Conservation (phyloP, 2,113 vertebrate genomes). For the Sebastes schlegelii region DNA sequence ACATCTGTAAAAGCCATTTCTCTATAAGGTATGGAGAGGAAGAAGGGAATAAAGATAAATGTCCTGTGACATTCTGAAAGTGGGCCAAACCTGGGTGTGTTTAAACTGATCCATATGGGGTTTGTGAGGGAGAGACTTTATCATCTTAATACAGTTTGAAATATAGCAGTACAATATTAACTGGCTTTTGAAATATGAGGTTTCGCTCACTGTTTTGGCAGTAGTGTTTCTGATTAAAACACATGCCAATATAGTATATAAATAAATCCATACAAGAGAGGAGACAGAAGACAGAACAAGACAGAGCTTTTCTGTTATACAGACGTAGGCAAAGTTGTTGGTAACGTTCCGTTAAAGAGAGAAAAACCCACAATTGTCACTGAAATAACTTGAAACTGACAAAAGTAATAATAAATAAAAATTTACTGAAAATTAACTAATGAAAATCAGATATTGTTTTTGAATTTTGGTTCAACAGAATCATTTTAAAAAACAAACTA, state of each 20-base stretch:
- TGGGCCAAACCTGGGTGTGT: constrained; percentile 76
- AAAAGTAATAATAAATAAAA: too few relatives aligned
- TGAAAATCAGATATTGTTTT: too few relatives aligned
- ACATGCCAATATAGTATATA: background rate
- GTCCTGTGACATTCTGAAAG: constrained; percentile 84
- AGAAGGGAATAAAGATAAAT: constrained; percentile 85
- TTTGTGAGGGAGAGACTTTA: constrained; percentile 43
- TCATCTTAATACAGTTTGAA: constrained; percentile 63
- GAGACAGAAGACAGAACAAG: constrained; percentile 9
- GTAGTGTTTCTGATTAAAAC: constrained; percentile 51
- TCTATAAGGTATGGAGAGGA: constrained; percentile 76
- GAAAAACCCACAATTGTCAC: too few relatives aligned
- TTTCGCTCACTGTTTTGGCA: constrained; percentile 50
- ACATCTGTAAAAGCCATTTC: constrained; percentile 85
- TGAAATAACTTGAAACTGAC: too few relatives aligned
- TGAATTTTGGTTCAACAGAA: too few relatives aligned
- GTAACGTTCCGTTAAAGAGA: too few relatives aligned
- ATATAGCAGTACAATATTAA: constrained; percentile 47
- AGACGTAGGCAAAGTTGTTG: too few relatives aligned
- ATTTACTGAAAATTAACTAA: too few relatives aligned
- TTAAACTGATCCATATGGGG: constrained; percentile 85
- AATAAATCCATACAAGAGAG: constrained; percentile 31
- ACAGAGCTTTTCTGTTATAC: background rate
- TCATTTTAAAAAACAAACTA: too few relatives aligned
- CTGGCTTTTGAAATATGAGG: constrained; percentile 39